Evolutionary conservation across 2,888 invertebrate species (phyloP).

Genomic region (Acrocyrtus sp.): DNA sequence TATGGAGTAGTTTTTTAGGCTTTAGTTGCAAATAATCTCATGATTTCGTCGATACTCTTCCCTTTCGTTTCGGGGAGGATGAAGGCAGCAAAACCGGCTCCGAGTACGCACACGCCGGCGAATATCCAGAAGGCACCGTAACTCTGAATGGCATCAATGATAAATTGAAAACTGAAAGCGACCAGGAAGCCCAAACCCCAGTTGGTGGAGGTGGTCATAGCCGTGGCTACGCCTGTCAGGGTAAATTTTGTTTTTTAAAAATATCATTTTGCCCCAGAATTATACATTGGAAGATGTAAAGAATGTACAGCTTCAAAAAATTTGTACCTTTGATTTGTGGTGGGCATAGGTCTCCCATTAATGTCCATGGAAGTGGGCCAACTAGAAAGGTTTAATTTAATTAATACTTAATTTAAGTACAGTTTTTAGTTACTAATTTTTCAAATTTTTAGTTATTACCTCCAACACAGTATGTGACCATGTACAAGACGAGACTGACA

Average conservation of each 20-base stretch:
- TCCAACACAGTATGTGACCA: slow-evolving; percentile 83
- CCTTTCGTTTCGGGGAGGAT: slow-evolving; percentile 86
- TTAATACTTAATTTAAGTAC: background rate
- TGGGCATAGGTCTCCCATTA: slow-evolving; percentile 82
- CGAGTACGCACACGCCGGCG: slow-evolving; percentile 30
- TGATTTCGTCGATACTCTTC: slow-evolving; percentile 76
- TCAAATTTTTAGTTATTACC: slow-evolving; percentile 19
- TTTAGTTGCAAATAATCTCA: slow-evolving; percentile 64
- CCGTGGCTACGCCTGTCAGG: slow-evolving; percentile 73
- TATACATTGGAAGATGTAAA: too few relatives aligned
- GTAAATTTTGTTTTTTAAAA: too few relatives aligned
- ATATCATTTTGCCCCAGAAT: too few relatives aligned
- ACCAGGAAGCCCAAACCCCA: slow-evolving; percentile 77
- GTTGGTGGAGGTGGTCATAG: slow-evolving; percentile 79
- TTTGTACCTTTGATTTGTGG: slow-evolving; percentile 73
- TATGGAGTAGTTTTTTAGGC: too few relatives aligned
- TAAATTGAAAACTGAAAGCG: slow-evolving; percentile 64
- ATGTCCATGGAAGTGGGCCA: slow-evolving; percentile 86
- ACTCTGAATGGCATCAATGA: slow-evolving; percentile 70
- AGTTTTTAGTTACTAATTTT: slow-evolving; percentile 62
- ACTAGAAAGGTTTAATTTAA: slow-evolving; percentile 63
- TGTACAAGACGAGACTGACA: slow-evolving; percentile 74
- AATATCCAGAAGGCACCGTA: slow-evolving; percentile 56
- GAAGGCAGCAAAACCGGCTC: slow-evolving; percentile 65
- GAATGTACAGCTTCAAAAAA: background rate